These are phyloP conservation scores for Itoplectis maculator DNA, from an alignment of 2,888 invertebrate genomes.

Conservation along the genomic window DNA sequence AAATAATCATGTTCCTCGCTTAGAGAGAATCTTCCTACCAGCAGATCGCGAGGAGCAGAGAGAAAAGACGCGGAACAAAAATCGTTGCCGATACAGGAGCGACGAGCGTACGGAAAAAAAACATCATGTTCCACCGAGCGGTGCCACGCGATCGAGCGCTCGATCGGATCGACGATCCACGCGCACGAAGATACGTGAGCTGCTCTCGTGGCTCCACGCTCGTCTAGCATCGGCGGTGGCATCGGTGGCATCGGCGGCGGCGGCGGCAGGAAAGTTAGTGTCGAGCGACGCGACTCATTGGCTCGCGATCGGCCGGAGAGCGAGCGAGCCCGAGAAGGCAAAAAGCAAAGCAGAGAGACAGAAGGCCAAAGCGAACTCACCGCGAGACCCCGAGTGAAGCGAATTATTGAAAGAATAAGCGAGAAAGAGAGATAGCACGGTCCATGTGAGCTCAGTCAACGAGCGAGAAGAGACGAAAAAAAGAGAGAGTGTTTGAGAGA, in stretches of 20 bases:
- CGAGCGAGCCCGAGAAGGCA: conserved; percentile 40
- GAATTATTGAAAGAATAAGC: conserved; percentile 28
- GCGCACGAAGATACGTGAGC: conserved; percentile 49
- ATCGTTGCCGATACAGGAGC: neutral
- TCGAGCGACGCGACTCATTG: conserved; percentile 37
- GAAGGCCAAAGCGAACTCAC: conserved; percentile 39
- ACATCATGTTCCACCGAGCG: conserved; percentile 31
- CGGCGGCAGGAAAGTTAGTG: neutral
- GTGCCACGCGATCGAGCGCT: conserved; percentile 58
- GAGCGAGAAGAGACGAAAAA: neutral
- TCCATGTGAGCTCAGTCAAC: conserved; percentile 7
- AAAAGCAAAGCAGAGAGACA: conserved; percentile 21
- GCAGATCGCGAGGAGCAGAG: neutral
- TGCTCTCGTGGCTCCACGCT: conserved; percentile 34
- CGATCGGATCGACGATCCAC: conserved; percentile 55
- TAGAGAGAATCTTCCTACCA: neutral
- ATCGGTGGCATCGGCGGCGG: no score
- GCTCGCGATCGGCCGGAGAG: conserved; percentile 33
- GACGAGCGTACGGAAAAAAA: neutral
- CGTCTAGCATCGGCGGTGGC: conserved; percentile 33
- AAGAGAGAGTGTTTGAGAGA: conserved; percentile 15
- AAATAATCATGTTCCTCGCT: conserved; percentile 34
- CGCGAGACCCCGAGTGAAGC: conserved; percentile 22
- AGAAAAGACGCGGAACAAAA: neutral
- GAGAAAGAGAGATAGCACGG: conserved; percentile 35